phyloP scores from a whole-genome alignment of 2,113 vertebrate genomes.

The Salvelinus fontinalis region DNA sequence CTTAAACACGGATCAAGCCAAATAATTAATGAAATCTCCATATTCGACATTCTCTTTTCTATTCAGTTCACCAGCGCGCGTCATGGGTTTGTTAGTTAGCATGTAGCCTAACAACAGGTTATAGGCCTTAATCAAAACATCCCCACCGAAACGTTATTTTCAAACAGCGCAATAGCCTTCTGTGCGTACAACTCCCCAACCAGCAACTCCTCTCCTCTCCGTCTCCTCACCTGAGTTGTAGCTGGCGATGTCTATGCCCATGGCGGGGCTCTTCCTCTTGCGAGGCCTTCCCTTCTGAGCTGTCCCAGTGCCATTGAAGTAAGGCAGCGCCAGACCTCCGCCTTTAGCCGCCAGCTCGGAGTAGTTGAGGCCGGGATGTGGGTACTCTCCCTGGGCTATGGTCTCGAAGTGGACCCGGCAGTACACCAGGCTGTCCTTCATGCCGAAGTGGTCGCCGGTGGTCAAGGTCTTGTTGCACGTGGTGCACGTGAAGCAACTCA shows the following conservation, averaged over 20 bases:
- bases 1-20: no score
- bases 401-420: conserved; percentile 96
- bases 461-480: conserved; percentile 97
- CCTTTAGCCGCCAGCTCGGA: conserved; percentile 95
- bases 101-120: not conserved
- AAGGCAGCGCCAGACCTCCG: conserved; percentile 85
- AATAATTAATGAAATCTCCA: no score
- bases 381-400: conserved; percentile 92
- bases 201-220: not conserved
- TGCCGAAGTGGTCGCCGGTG: conserved; percentile 97
- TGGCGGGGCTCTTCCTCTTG: conserved; percentile 93
- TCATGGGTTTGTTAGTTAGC: not conserved
- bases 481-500: conserved; percentile 98
- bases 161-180: not conserved
- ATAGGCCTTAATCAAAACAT: not conserved
- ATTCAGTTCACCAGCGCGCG: not conserved
- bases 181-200: no score
- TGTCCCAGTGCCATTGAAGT: conserved; percentile 93
- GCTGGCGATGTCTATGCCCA: conserved; percentile 93
- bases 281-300: conserved; percentile 97
- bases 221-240: conserved; percentile 90
- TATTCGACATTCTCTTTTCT: not conserved
- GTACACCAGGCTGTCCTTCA: conserved; percentile 98
- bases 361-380: conserved; percentile 92
- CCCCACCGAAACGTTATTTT: no score